A percentile compares a stretch with the other conserved stretches of the same genome.
phyloP scores from a whole-genome alignment of 2,888 invertebrate species.

The Dioctria rufipes region DNA sequence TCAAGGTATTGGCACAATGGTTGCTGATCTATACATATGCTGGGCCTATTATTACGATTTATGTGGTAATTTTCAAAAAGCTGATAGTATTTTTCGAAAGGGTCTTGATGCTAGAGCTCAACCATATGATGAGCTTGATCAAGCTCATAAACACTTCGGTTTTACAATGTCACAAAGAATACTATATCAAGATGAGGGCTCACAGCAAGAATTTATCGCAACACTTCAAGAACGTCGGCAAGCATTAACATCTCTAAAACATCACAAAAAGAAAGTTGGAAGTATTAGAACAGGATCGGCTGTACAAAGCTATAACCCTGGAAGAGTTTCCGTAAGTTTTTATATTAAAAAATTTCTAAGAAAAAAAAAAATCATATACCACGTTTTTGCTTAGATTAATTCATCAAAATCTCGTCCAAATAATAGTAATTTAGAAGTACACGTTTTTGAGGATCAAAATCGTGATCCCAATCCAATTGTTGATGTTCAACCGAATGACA shows the following conservation, averaged over 20 bases:
- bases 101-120: conserved; percentile 85
- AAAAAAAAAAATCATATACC: neutral
- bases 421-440: conserved; percentile 74
- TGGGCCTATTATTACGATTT: conserved; percentile 93
- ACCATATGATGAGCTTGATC: conserved; percentile 83
- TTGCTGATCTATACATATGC: conserved; percentile 88
- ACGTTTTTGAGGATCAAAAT: conserved; percentile 70
- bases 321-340: conserved; percentile 65
- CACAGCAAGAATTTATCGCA: conserved; percentile 74
- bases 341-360: neutral
- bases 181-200: conserved; percentile 73
- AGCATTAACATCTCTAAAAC: conserved; percentile 82
- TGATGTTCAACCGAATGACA: conserved; percentile 55
- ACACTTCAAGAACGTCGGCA: conserved; percentile 81
- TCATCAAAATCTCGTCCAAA: neutral
- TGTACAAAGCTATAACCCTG: conserved; percentile 66
- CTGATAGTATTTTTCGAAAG: conserved; percentile 84
- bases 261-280: conserved; percentile 76
- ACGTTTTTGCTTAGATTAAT: conserved; percentile 27
- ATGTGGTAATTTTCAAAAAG: conserved; percentile 84
- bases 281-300: conserved; percentile 73
- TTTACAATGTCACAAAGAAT: conserved; percentile 67
- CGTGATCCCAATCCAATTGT: conserved; percentile 64
- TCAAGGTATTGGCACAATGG: conserved; percentile 85
- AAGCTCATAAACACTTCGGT: conserved; percentile 79